Evolutionary conservation across 2,888 invertebrate species (phyloP).

Genomic region (Tachina fera): DNA sequence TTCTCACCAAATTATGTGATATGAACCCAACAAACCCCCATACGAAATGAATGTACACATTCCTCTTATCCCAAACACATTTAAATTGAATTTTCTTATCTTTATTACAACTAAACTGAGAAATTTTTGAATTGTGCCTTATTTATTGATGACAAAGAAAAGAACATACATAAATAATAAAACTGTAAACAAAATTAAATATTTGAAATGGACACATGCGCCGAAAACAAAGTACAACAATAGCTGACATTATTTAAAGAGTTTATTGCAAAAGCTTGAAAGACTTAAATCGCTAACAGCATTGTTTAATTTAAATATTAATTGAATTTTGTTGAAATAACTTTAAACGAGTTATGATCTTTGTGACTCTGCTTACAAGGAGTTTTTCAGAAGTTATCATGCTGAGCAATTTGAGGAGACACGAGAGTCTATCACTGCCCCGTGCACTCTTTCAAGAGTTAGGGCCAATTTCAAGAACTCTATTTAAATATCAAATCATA

Average conservation of each 20-base stretch:
- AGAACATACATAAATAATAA: not conserved
- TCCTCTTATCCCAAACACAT: constrained; percentile 4
- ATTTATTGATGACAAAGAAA: constrained; percentile 36
- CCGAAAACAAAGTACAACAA: not conserved
- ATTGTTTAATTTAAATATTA: not conserved
- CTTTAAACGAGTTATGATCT: no score
- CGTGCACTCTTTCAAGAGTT: no score
- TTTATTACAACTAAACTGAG: not conserved
- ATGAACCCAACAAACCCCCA: not conserved
- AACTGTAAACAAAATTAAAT: constrained; percentile 17
- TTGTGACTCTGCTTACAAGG: no score
- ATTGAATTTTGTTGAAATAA: no score
- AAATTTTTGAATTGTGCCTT: constrained; percentile 51
- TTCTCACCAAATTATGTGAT: constrained; percentile 38
- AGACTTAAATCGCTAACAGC: not conserved
- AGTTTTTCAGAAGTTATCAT: no score
- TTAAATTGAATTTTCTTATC: constrained; percentile 32
- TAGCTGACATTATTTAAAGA: not conserved
- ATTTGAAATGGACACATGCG: constrained; percentile 39
- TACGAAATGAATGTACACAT: not conserved
- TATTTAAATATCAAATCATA: no score
- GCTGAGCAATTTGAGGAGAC: no score
- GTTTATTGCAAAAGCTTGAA: constrained; percentile 3
- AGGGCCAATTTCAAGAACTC: no score
- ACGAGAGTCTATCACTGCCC: no score